Evolutionary conservation across 2,888 invertebrate species (phyloP), one percentile per base, ranked within the genome.

Genomic region (Lysandra bellargus): DNA sequence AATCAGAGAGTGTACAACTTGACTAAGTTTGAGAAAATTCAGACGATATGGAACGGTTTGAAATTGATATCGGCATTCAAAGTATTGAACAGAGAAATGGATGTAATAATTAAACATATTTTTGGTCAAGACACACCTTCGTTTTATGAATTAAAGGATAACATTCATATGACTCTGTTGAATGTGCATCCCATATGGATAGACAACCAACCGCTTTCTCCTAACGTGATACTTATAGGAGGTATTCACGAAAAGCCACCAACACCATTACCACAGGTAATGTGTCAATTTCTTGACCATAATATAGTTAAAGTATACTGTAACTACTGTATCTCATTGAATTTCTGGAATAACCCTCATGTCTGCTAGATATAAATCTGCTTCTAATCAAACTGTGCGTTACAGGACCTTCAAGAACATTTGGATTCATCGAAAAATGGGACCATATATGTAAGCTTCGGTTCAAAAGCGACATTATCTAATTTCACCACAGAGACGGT

Each of bases 371-470:
- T 17, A 33, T 9, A 12, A 33, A 57, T 57, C 57, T 57, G 17
- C 17, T 17, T 57, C 17, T 1, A 69, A 4, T 14, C n/a, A 30
- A 69, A 69, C 12, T 37, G 14, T 64, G 61, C n/a, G 30, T 33
- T 37, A 33, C 69, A 69, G 90, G 89, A 90, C 33, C 82, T 90
- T 0, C 83, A 89, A 80, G 72, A 80, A 0, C 88, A 86, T 79
- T 80, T 91, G 1, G 87, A 90, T 79, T 84, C 85, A 2, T 89
- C 90, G 0, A 85, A 84, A 79, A 80, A 87, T 61, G 89, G 89
- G 2, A 87, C 90, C 0, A 86, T 90, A n/a, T 90, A 76, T 87
- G 88, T 82, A 81, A 91, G 91, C 80, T 90, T 90, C 78, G 91
- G 91, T 0, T 88, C 89, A n/a, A 90, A 91, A 79, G 85, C 17